Percentiles rank a stretch among this genome's conserved stretches.
These are phyloP conservation scores for Epinotia bilunana DNA, from an alignment of 2,888 invertebrate genomes.

Conservation along the genomic window DNA sequence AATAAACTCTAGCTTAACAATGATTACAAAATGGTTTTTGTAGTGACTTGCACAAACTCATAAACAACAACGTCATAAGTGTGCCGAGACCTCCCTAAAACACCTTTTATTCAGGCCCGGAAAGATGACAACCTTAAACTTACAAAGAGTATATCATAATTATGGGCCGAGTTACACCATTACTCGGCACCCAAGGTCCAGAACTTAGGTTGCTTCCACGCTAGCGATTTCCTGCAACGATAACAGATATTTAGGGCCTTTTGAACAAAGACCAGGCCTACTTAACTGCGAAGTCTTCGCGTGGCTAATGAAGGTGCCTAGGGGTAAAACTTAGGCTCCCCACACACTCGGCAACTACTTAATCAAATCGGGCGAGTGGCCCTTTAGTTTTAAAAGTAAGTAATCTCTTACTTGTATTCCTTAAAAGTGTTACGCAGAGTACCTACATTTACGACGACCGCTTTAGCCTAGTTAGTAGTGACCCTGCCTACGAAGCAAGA, in stretches of 20 bases:
- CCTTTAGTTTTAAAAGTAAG: background rate
- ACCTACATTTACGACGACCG: no score
- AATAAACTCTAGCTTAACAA: no score
- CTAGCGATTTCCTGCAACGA: background rate
- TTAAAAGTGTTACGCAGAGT: no score
- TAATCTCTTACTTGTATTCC: no score
- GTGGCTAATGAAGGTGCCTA: background rate
- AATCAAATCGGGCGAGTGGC: background rate
- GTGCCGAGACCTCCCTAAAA: background rate
- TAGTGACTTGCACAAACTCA: background rate
- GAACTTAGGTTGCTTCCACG: background rate
- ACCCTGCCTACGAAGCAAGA: no score
- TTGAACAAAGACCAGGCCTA: background rate
- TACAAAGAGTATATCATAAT: constrained; percentile 40
- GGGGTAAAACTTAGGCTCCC: background rate
- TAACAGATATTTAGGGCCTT: background rate
- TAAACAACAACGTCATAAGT: background rate
- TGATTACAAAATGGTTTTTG: no score
- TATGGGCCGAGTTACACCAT: constrained; percentile 38
- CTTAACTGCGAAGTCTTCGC: background rate
- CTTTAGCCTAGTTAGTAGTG: no score
- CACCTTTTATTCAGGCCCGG: constrained; percentile 28
- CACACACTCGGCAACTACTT: background rate
- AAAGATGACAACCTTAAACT: constrained; percentile 33
- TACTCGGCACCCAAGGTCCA: constrained; percentile 38